These are phyloP conservation scores for Melanotaenia duboulayi DNA, from an alignment of 2,113 vertebrate species.

Conservation along the genomic window DNA sequence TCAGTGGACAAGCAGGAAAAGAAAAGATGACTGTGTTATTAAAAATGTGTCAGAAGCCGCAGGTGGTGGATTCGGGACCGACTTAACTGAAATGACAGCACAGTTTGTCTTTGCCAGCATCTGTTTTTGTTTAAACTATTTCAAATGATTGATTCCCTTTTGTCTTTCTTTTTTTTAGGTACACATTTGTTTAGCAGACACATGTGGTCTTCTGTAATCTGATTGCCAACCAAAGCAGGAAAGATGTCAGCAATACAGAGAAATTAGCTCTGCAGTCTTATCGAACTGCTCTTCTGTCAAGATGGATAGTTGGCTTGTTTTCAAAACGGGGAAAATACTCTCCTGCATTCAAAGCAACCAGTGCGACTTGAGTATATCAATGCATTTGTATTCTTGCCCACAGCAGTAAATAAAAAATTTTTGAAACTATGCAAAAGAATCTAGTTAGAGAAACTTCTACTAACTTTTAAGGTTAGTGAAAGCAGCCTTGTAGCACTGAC, in stretches of 20 bases:
- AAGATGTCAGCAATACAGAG: constrained; percentile 16
- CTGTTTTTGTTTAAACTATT: neutral
- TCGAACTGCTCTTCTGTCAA: constrained; percentile 1
- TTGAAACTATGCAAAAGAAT: neutral
- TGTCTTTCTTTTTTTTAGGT: neutral
- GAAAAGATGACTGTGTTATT: constrained; percentile 58
- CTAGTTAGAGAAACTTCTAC: neutral
- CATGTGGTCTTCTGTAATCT: constrained; percentile 38
- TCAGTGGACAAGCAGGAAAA: constrained; percentile 45
- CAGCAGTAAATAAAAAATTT: neutral
- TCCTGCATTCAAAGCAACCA: neutral
- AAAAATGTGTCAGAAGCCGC: constrained; percentile 57
- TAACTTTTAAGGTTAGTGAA: constrained; percentile 2
- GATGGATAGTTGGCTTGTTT: constrained; percentile 8
- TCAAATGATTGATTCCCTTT: neutral
- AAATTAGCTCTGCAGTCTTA: constrained; percentile 22
- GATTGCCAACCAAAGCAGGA: constrained; percentile 28
- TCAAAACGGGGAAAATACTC: neutral
- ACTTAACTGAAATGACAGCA: constrained; percentile 2
- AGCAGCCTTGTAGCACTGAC: neutral
- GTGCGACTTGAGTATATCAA: neutral
- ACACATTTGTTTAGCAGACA: constrained; percentile 20
- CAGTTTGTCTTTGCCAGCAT: constrained; percentile 5
- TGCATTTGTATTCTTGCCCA: constrained; percentile 4
- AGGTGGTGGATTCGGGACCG: constrained; percentile 32